Base-by-base conservation (phyloP, 2,888 invertebrate species). In the Drosophila prostipennis region DNA sequence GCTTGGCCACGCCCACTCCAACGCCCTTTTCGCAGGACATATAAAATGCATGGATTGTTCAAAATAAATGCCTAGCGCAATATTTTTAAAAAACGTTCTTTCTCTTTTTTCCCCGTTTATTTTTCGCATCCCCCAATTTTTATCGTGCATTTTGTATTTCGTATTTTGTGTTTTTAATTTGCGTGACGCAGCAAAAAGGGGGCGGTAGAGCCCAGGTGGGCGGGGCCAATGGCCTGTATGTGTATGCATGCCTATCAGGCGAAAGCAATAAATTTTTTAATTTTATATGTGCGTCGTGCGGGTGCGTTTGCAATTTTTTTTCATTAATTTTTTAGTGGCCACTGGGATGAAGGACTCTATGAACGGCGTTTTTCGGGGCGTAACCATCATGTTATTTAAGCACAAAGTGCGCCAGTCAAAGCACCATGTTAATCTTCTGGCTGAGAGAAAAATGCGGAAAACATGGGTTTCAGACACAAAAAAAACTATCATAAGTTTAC, bases 251-350 rank as follows among this genome's bases (percentile, higher is more conserved):
- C 83, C 88, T 86, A 88, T 88, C 82, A 80, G 87, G 87, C 58
- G 74, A 82, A 74, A 74, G 87, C 87, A 88, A 87, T 82, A 82
- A 77, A 82, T 89, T 88, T 88, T 87, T 82, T 78, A 83, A 82
- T 80, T 82, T 87, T 87, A 86, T 86, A 86, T 80, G 45, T 55
- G 26, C 45, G 63, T 63, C 26, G 45, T 7, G 10, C 32, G 32
- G 11, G 10, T 34, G 34, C 4, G 34, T n/a, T 10, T 14, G 54
- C 74, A 79, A 60, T 34, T 64, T 82, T 86, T 83, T 88, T 82
- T 74, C 87, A 82, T 82, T 88, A 88, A 82, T 88, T 78, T 82
- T 82, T 88, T 82, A 88, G 89, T 69, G 70, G 39, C 59, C 59
- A 56, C 34, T 40, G 64, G 26, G 26, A 26, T 6, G 73, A 39